Evolutionary conservation across 1,140 invertebrate genomes (phyloP).

Genomic region (Chymomyza costata): DNA sequence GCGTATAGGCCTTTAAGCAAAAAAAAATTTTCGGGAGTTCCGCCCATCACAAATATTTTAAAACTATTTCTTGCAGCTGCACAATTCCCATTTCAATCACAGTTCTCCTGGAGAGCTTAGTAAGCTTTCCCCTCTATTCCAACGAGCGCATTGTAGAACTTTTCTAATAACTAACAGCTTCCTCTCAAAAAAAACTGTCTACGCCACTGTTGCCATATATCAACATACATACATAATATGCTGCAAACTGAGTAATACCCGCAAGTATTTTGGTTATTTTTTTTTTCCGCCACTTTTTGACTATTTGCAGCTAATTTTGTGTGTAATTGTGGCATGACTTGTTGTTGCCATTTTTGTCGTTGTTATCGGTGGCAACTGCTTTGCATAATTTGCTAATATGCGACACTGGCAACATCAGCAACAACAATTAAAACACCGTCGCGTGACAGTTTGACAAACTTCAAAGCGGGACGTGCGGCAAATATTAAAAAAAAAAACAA

Average conservation of each 20-base stretch:
- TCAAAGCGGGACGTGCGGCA: slow-evolving; percentile 28
- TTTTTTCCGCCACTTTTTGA: slow-evolving; percentile 10
- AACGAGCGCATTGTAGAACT: too few relatives aligned
- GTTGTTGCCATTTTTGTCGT: too few relatives aligned
- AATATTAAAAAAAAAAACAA: slow-evolving; percentile 17
- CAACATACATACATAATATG: not conserved
- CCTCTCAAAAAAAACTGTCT: too few relatives aligned
- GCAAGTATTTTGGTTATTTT: slow-evolving; percentile 28
- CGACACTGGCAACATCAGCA: slow-evolving; percentile 45
- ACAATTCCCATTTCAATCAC: too few relatives aligned
- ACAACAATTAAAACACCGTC: slow-evolving; percentile 31
- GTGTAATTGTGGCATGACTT: slow-evolving; percentile 7
- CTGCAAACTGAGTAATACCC: slow-evolving; percentile 16
- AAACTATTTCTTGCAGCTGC: too few relatives aligned
- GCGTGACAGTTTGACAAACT: slow-evolving; percentile 17
- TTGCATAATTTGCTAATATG: slow-evolving; percentile 55
- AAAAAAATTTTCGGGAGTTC: too few relatives aligned
- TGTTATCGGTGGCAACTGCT: too few relatives aligned
- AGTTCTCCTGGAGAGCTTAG: too few relatives aligned
- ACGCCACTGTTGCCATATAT: slow-evolving; percentile 3
- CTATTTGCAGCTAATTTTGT: slow-evolving; percentile 3
- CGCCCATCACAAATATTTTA: too few relatives aligned
- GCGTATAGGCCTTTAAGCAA: too few relatives aligned
- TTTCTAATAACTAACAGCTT: too few relatives aligned
- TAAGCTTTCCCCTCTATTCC: too few relatives aligned